Evolutionary conservation across 2,113 vertebrate species (phyloP).

Genomic region (Lanius ludovicianus): DNA sequence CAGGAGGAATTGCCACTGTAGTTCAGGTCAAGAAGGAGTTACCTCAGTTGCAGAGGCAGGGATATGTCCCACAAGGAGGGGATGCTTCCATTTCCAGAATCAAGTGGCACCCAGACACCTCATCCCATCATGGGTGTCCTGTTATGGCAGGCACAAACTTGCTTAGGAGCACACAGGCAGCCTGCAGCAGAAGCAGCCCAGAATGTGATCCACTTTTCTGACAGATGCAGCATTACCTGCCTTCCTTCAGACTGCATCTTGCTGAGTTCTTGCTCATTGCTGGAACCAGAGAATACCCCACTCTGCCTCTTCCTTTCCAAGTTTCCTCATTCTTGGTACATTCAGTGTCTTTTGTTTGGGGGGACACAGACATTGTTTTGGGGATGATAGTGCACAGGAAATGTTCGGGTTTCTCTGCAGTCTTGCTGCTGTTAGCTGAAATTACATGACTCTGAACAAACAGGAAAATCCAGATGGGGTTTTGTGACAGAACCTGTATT

Average conservation of each 20-base stretch:
- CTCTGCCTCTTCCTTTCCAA: background rate
- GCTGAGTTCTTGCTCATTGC: background rate
- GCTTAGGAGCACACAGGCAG: background rate
- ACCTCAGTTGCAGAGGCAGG: background rate
- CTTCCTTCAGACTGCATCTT: background rate
- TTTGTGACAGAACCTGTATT: background rate
- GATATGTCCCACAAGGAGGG: background rate
- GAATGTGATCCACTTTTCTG: background rate
- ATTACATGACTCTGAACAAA: background rate
- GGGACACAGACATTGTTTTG: background rate
- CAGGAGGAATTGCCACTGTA: background rate
- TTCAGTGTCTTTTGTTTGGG: background rate
- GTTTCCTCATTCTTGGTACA: background rate
- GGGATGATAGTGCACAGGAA: background rate
- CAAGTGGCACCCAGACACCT: background rate
- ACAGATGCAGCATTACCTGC: background rate
- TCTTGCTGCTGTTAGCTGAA: background rate
- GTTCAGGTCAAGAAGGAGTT: background rate
- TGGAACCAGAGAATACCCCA: background rate
- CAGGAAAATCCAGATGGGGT: slow-evolving; percentile 2
- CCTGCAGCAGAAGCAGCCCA: background rate
- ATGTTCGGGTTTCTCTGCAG: background rate
- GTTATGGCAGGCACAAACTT: background rate
- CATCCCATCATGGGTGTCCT: background rate
- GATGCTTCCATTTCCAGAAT: background rate